Conservation (phyloP, 2,797 vertebrate genomes). For the Spinus pinus region DNA sequence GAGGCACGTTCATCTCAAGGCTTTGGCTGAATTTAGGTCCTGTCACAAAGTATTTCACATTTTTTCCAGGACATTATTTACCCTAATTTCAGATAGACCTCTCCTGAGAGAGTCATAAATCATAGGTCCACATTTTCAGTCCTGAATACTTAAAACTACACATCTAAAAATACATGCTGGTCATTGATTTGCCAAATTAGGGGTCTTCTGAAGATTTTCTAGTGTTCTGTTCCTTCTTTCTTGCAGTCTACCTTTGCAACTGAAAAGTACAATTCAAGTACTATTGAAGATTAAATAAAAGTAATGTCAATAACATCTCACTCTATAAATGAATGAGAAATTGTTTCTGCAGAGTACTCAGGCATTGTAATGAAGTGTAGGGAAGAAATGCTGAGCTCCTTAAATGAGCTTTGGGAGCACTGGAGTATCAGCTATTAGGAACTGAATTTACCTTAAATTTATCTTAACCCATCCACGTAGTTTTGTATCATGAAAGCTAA, state of each 20-base stretch:
- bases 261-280: background rate
- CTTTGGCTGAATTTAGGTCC: background rate
- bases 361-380: background rate
- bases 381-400: background rate
- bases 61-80: background rate
- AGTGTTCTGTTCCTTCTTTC: background rate
- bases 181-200: background rate
- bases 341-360: background rate
- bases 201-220: background rate
- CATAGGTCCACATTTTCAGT: background rate
- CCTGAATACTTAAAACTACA: background rate
- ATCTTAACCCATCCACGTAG: background rate
- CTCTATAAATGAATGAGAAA: background rate
- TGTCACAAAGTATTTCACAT: background rate
- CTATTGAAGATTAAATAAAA: slow-evolving; percentile 23
- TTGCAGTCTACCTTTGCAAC: background rate
- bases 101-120: background rate
- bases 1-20: background rate
- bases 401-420: slow-evolving; percentile 2
- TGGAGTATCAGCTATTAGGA: background rate
- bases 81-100: background rate
- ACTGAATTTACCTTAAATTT: background rate
- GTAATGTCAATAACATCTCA: background rate
- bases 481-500: background rate
- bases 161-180: background rate